phyloP scores from a whole-genome alignment of 2,797 vertebrate species.

The Phoeniculus purpureus region DNA sequence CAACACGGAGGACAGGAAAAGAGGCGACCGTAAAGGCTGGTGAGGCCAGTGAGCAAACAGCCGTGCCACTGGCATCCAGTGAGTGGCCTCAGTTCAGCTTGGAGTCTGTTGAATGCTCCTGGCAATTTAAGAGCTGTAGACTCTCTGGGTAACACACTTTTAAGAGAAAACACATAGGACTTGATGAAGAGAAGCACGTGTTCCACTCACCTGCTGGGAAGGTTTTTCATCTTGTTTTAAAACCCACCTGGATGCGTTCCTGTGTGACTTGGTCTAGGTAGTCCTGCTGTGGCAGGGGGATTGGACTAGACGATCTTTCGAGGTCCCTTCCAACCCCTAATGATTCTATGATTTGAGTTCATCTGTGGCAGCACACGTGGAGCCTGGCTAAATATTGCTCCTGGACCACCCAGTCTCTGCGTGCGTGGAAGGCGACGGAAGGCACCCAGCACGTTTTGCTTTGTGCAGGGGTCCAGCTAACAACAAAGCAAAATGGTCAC shows the following conservation, averaged over 20 bases:
- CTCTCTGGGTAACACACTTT: accelerated
- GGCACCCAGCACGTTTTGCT: background rate
- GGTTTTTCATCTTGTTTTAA: background rate
- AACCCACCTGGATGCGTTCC: no score
- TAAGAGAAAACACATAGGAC: background rate
- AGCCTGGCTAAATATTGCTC: background rate
- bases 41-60: background rate
- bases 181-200: background rate
- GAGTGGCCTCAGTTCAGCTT: background rate
- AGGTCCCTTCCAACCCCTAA: no score
- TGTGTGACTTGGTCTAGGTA: no score
- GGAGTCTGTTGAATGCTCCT: background rate
- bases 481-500: background rate
- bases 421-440: background rate
- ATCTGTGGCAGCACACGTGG: accelerated
- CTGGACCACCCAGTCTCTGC: background rate
- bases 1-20: background rate
- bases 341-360: background rate
- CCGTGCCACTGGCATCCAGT: accelerated
- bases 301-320: no score
- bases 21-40: background rate
- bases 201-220: background rate
- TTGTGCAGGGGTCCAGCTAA: background rate
- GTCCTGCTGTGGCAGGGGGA: no score
- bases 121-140: background rate